These are phyloP conservation scores for Danaus chrysippus DNA, from an alignment of 2,888 invertebrate genomes.

Conservation along the genomic window DNA sequence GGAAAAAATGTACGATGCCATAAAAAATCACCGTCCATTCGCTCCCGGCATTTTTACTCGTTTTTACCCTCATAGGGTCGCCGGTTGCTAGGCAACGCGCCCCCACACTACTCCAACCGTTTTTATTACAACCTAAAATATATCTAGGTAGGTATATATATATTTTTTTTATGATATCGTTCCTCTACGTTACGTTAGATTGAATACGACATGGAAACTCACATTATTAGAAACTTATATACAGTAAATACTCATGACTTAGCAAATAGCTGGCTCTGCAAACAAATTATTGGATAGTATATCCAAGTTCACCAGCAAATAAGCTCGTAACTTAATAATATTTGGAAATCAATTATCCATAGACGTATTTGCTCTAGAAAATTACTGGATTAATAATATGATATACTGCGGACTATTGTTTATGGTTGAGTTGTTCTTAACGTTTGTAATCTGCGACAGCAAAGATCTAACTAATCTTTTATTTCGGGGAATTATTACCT, in stretches of 20 bases:
- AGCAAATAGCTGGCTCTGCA: conserved; percentile 14
- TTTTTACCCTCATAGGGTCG: conserved; percentile 77
- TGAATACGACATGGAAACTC: no score
- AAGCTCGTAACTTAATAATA: conserved; percentile 66
- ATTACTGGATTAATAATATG: conserved; percentile 56
- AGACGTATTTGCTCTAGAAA: conserved; percentile 59
- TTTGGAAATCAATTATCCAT: conserved; percentile 71
- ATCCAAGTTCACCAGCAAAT: conserved; percentile 25
- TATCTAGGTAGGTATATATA: not conserved
- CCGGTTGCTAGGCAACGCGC: conserved; percentile 65
- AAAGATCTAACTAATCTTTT: not conserved
- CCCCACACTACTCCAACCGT: conserved; percentile 44
- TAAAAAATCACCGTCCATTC: conserved; percentile 77
- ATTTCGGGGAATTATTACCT: not conserved
- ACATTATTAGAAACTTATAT: not conserved
- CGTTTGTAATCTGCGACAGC: conserved; percentile 4
- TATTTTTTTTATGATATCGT: not conserved
- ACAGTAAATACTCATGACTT: not conserved
- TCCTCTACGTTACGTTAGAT: not conserved
- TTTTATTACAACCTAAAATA: conserved; percentile 8
- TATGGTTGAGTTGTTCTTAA: conserved; percentile 16
- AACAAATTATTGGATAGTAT: conserved; percentile 21
- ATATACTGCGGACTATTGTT: conserved; percentile 41
- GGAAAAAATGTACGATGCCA: conserved; percentile 78
- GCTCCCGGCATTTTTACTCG: conserved; percentile 76